Conservation (phyloP, 2,888 invertebrate species). For the Odontocerum albicorne region DNA sequence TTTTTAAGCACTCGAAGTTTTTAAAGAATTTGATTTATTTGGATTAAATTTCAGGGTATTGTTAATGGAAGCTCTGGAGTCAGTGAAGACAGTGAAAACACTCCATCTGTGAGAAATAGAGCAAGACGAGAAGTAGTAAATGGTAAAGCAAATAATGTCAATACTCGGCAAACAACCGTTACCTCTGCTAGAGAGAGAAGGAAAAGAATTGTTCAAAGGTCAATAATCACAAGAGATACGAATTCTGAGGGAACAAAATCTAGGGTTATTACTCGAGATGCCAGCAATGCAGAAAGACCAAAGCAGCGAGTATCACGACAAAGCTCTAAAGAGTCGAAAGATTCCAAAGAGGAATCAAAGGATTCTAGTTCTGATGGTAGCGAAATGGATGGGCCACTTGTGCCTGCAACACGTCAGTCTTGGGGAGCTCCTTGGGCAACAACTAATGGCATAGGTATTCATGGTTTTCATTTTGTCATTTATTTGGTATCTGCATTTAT, state of each 20-base stretch:
- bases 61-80: conserved; percentile 32
- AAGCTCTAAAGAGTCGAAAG: conserved; percentile 31
- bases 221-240: conserved; percentile 20
- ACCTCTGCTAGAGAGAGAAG: conserved; percentile 26
- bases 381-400: conserved; percentile 29
- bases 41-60: conserved; percentile 23
- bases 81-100: conserved; percentile 35
- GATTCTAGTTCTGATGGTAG: conserved; percentile 33
- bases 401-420: conserved; percentile 53
- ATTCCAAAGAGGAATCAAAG: conserved; percentile 17
- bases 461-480: no score
- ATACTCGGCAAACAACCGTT: conserved; percentile 9
- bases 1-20: no score
- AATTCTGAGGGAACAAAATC: conserved; percentile 25
- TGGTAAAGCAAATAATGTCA: conserved; percentile 25
- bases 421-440: conserved; percentile 60
- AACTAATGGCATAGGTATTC: conserved; percentile 39
- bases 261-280: conserved; percentile 13
- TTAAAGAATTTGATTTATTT: no score
- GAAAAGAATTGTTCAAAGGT: conserved; percentile 27
- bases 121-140: conserved; percentile 28
- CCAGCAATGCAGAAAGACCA: conserved; percentile 17
- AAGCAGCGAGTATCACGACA: conserved; percentile 28
- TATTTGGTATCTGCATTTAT: no score
- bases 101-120: conserved; percentile 31